A percentile compares a stretch with the other conserved stretches of the same genome.
phyloP scores from a whole-genome alignment of 2,113 vertebrate species.

The Rafetus swinhoei region DNA sequence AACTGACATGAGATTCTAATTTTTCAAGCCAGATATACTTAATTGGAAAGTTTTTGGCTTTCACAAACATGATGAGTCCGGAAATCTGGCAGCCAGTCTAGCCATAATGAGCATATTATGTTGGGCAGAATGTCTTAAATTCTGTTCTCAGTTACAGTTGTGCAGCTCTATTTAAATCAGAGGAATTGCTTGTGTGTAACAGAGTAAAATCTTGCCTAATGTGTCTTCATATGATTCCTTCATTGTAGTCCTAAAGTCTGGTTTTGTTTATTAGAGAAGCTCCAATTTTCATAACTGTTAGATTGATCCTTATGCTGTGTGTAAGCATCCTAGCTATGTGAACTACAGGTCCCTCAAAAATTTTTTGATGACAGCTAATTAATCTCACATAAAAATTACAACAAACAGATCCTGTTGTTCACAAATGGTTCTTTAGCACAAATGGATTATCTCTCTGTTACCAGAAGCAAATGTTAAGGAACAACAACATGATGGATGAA shows the following conservation, averaged over 20 bases:
- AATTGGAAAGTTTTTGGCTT: constrained; percentile 33
- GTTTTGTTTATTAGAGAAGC: background rate
- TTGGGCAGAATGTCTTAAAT: constrained; percentile 51
- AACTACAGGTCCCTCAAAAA: background rate
- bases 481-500: background rate
- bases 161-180: background rate
- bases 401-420: background rate
- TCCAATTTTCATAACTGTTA: background rate
- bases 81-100: constrained; percentile 38
- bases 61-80: background rate
- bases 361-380: background rate
- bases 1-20: constrained; percentile 41
- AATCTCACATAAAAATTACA: background rate
- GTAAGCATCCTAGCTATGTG: background rate
- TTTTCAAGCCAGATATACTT: constrained; percentile 50
- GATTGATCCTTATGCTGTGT: background rate
- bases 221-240: background rate
- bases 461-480: background rate
- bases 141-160: constrained; percentile 9
- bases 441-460: background rate
- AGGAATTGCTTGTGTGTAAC: constrained; percentile 2
- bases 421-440: background rate
- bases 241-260: constrained; percentile 22
- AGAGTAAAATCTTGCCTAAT: background rate
- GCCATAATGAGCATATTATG: constrained; percentile 53